Base-by-base conservation (phyloP, 2,888 invertebrate genomes). In the Ptilodon capucinus region DNA sequence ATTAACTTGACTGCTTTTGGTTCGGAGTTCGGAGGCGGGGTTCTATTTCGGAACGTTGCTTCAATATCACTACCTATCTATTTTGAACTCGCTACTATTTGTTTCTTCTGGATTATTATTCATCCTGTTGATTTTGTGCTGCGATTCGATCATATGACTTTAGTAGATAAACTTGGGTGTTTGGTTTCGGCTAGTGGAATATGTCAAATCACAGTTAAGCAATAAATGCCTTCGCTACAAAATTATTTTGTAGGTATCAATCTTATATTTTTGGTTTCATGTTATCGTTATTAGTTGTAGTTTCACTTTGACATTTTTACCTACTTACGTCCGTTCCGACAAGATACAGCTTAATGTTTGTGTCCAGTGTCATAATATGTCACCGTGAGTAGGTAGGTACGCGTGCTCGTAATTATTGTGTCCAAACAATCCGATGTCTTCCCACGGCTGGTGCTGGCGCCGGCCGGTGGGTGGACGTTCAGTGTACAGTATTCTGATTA, bases 1-100 rank as follows among this genome's bases (percentile, higher is more conserved):
- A 81, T 89, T 91, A 89, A 81, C 86, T 86, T 87, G 82, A 85
- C 91, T 88, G 67, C 82, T 90, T 91, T 91, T 90, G 91, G 91
- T 90, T 82, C 81, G 88, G 78, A 82, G 79, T 86, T 76, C 86
- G 86, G 86, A 89, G 88, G 89, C 88, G 88, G 86, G 79, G 80
- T 78, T 81, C 88, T 89, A 89, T 90, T 88, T 89, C 82, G 63
- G 79, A 73, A 58, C 75, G 81, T 80, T 86, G 78, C 82, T 81
- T 84, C 82, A 84, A 82, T 83, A 74, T 61, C 74, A 72, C 74
- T 81, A 76, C 84, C 87, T 81, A 76, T 84, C 87, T 89, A 89
- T 90, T 90, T 87, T 65, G 48, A 82, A 71, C 74, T 63, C 66
- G 71, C 69, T 76, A 76, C 73, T 80, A 78, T 84, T 80, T 76